These are phyloP conservation scores for Rhizomys pruinosus DNA, from an alignment of 2,113 vertebrate species.

Conservation along the genomic window DNA sequence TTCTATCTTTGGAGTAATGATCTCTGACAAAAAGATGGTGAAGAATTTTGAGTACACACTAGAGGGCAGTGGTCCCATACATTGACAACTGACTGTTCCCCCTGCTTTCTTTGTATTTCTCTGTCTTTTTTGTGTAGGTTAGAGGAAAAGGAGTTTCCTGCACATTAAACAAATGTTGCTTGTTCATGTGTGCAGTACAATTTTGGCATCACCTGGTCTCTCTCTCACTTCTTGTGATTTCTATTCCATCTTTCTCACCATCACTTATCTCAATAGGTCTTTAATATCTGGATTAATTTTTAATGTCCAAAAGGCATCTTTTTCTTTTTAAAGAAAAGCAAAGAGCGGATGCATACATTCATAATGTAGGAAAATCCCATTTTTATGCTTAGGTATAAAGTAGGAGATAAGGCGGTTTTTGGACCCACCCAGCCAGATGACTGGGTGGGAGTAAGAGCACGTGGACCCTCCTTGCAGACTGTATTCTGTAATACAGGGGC, in stretches of 20 bases:
- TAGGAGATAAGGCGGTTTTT: not conserved
- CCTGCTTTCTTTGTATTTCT: not conserved
- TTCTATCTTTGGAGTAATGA: not conserved
- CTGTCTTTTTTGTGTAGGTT: not conserved
- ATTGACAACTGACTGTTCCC: not conserved
- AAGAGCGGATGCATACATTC: not conserved
- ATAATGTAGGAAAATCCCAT: not conserved
- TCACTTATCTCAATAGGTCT: not conserved
- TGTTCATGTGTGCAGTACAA: not conserved
- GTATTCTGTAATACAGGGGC: not conserved
- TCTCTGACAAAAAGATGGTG: not conserved
- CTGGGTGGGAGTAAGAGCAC: not conserved
- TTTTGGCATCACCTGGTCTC: not conserved
- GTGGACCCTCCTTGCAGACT: not conserved
- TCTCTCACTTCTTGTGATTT: not conserved
- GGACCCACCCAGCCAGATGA: not conserved
- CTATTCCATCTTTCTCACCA: not conserved
- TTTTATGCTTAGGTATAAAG: not conserved
- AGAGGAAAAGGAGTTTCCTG: not conserved
- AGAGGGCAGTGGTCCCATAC: conserved; percentile 71
- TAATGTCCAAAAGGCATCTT: not conserved
- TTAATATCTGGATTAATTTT: not conserved
- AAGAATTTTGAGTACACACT: conserved; percentile 53
- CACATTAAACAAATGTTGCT: not conserved
- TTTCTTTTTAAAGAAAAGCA: conserved; percentile 36